Percentiles rank a stretch among this genome's conserved stretches.
Conservation (phyloP, 2,113 vertebrate genomes). For the Heterocephalus glaber region DNA sequence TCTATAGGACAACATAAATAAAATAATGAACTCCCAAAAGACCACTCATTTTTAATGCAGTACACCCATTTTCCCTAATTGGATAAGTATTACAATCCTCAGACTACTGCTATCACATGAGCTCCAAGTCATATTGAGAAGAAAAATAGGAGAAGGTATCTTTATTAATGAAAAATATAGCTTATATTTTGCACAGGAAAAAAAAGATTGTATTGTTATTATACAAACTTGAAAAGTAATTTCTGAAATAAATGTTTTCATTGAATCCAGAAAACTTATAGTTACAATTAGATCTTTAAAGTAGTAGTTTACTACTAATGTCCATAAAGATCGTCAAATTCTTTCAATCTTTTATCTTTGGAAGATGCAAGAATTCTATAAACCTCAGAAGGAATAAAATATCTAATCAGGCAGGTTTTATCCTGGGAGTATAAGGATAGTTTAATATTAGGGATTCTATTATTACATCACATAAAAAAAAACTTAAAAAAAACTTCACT, state of each 20-base stretch:
- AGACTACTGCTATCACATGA: neutral
- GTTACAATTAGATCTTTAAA: constrained; percentile 2
- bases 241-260: constrained; percentile 17
- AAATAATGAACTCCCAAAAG: constrained; percentile 30
- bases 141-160: neutral
- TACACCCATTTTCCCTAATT: constrained; percentile 32
- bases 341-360: neutral
- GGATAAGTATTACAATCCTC: constrained; percentile 42
- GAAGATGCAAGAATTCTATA: neutral
- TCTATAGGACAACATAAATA: constrained; percentile 20
- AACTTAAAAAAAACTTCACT: neutral
- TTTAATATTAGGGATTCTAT: neutral
- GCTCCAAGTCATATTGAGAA: neutral
- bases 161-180: neutral
- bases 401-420: neutral
- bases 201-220: neutral
- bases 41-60: neutral
- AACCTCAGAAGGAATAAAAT: constrained; percentile 30
- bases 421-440: neutral
- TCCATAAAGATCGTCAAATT: neutral
- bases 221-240: constrained; percentile 41
- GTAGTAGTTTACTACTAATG: neutral
- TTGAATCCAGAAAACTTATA: neutral
- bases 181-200: neutral
- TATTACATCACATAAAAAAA: neutral